Evolutionary conservation across 2,113 vertebrate species (phyloP).

Genomic region (Xerus inauris): DNA sequence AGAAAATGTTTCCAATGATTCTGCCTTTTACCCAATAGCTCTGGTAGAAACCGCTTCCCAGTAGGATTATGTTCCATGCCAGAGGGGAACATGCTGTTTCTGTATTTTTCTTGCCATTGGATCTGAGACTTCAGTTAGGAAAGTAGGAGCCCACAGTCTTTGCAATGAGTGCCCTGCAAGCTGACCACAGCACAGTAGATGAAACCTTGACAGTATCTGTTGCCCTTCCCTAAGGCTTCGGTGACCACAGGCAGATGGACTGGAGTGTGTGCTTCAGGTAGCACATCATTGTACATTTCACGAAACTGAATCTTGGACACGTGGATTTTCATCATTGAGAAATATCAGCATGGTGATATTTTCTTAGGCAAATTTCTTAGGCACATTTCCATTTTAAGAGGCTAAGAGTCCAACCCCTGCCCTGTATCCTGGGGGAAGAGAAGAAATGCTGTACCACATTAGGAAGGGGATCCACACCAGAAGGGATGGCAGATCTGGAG

Average conservation of each 20-base stretch:
- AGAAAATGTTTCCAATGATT: not conserved
- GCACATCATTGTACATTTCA: not conserved
- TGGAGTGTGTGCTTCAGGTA: too few species aligned
- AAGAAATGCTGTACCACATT: not conserved
- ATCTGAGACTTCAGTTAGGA: not conserved
- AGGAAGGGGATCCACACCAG: not conserved
- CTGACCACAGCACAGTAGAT: not conserved
- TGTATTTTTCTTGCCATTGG: not conserved
- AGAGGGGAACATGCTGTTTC: too few species aligned
- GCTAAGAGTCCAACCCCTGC: not conserved
- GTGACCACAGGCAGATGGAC: too few species aligned
- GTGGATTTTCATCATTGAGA: not conserved
- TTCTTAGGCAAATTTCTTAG: too few species aligned
- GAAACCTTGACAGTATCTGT: too few species aligned
- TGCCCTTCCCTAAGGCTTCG: too few species aligned
- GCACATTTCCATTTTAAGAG: not conserved
- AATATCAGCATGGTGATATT: not conserved
- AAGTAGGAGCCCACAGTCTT: not conserved
- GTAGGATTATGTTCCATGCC: fast-evolving
- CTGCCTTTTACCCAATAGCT: not conserved
- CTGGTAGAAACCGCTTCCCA: not conserved
- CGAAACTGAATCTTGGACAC: not conserved
- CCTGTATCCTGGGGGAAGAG: not conserved
- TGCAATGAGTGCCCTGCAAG: not conserved
- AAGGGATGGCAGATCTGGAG: not conserved